Conservation (phyloP, 2,797 vertebrate species). For the Sebastes oblongus region DNA sequence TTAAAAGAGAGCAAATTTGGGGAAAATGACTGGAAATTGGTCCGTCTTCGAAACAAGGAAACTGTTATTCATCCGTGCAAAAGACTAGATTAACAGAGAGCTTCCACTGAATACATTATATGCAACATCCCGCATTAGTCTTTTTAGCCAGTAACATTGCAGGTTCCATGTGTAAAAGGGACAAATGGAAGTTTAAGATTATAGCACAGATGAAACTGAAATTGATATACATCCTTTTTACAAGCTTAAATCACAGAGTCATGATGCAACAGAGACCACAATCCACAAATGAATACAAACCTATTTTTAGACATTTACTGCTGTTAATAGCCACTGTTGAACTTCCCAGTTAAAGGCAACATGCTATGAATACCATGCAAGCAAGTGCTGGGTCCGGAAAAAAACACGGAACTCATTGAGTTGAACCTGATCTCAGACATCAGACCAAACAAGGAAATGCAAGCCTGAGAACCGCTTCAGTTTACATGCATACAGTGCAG, state of each 20-base stretch:
- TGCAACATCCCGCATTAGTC: background rate
- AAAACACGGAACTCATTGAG: no score
- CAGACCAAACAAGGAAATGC: constrained; percentile 11
- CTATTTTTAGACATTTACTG: constrained; percentile 15
- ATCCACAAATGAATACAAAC: background rate
- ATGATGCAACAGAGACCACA: background rate
- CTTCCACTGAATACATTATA: constrained; percentile 15
- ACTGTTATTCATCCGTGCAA: constrained; percentile 16
- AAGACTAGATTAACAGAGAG: constrained; percentile 12
- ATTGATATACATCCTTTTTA: background rate
- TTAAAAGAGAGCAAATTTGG: constrained; percentile 3
- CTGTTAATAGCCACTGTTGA: constrained; percentile 6
- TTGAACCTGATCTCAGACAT: background rate
- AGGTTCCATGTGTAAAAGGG: background rate
- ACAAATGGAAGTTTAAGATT: background rate
- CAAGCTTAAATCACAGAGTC: background rate
- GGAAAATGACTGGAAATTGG: background rate
- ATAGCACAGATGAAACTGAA: background rate
- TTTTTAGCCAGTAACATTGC: background rate
- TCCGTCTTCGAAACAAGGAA: constrained; percentile 1
- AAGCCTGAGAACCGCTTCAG: background rate
- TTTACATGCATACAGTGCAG: background rate
- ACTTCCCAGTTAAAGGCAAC: constrained; percentile 9
- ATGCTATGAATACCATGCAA: constrained; percentile 1
- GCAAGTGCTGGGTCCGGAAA: background rate